Conservation (phyloP, 1,140 invertebrate genomes). For the Yoshiicerus persimilis region DNA sequence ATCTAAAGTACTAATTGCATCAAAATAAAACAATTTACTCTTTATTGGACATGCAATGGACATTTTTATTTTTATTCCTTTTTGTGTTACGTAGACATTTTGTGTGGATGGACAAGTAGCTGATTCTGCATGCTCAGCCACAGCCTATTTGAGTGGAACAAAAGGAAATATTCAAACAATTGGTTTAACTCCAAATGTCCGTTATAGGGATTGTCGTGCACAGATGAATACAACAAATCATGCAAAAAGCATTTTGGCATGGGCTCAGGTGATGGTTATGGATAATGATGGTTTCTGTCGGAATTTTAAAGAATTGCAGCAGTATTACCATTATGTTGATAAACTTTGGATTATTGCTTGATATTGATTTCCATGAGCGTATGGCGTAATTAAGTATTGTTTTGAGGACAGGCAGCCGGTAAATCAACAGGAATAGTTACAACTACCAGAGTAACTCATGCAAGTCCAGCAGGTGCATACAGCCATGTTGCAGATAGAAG, state of each 20-base stretch:
- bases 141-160: constrained; percentile 57
- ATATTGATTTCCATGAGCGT: constrained; percentile 57
- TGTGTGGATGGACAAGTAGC: constrained; percentile 57
- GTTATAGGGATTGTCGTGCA: constrained; percentile 37
- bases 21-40: not conserved
- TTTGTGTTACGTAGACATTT: constrained; percentile 54
- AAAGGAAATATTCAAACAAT: constrained; percentile 51
- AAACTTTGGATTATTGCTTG: not conserved
- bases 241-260: constrained; percentile 34
- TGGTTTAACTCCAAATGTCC: constrained; percentile 31
- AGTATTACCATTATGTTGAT: too few species aligned
- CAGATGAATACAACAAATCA: constrained; percentile 42
- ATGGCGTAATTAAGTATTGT: constrained; percentile 51
- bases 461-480: constrained; percentile 50
- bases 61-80: not conserved
- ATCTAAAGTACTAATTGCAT: constrained; percentile 54
- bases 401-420: constrained; percentile 50
- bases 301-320: too few species aligned
- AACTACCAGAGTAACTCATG: constrained; percentile 58
- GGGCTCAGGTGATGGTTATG: constrained; percentile 44
- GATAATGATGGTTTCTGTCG: not conserved
- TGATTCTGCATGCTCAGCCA: constrained; percentile 59
- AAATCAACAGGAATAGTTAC: constrained; percentile 59
- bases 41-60: too few species aligned
- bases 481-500: constrained; percentile 54